Conservation (phyloP, 2,113 vertebrate species). For the Tursiops truncatus region DNA sequence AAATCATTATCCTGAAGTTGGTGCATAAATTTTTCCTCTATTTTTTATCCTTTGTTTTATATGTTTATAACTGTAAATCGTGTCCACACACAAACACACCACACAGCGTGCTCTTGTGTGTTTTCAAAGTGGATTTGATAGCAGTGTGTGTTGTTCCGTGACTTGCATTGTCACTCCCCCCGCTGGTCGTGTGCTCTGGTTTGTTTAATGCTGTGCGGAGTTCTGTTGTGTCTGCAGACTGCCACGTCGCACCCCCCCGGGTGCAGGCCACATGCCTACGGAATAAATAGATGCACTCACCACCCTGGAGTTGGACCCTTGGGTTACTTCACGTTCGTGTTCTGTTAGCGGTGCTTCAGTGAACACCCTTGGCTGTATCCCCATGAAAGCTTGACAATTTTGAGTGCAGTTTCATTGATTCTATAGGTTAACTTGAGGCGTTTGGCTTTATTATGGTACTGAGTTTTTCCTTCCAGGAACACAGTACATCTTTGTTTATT, state of each 20-base stretch:
- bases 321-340: not conserved
- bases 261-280: not conserved
- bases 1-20: not conserved
- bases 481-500: not conserved
- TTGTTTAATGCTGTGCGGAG: not conserved
- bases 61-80: not conserved
- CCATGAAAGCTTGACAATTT: not conserved
- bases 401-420: not conserved
- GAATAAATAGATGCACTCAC: not conserved
- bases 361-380: not conserved
- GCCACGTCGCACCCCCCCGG: fast-evolving
- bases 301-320: not conserved
- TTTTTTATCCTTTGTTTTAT: not conserved
- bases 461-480: not conserved
- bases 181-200: too few relatives aligned
- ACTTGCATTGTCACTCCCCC: not conserved
- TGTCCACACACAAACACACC: not conserved
- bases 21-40: not conserved
- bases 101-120: not conserved
- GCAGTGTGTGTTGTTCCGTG: not conserved
- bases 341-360: not conserved
- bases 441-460: too few relatives aligned
- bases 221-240: not conserved
- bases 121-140: not conserved
- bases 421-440: too few relatives aligned